Base-by-base conservation (phyloP, 2,113 vertebrate species). In the Xenopus borealis region DNA sequence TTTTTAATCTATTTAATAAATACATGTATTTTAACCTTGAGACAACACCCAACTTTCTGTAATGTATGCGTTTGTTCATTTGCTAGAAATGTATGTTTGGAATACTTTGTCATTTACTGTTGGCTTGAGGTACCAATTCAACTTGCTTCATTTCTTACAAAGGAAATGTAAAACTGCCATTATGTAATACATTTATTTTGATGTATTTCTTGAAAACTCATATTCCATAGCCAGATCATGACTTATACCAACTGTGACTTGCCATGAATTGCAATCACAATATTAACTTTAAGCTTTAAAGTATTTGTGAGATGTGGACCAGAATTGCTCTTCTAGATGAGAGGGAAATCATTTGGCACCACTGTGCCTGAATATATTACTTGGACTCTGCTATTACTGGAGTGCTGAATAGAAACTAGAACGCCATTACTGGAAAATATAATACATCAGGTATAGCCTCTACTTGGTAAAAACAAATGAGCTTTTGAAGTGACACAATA, bases 251-350 rank as follows among this genome's bases (percentile, higher is more conserved):
- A 75, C 65, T 68, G 72, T 75, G 72, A 69, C 65, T 68, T 62
- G 72, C 45, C 33, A 69, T 75, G 72, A 75, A 75, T 75, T n/a
- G 23, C 72, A 75, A 75, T 75, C 65, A 69, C 72, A 69, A 55
- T 75, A 75, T 75, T 75, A 75, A 62, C 45, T 59, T 19, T 68
- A 75, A 75, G 66, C 64, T 57, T 68, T 69, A 75, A 74, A 68
- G 66, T 68, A 65, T 68, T 68, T 69, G 23, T 62, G 57, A 62
- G 72, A 55, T 68, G 52, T 75, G 72, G 45, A 52, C 72, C 55
- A 23, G 44, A 75, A 69, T 75, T 68, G 50, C 72, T 75, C 65
- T 27, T 52, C 65, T 40, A 69, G 65, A 75, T 75, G 72, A 75
- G 72, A 75, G 61, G 57, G 33, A 69, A 75, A 69, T 62, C 23